A percentile compares a stretch with the other conserved stretches of the same genome.
Conservation (phyloP, 2,797 vertebrate species). For the Sebastes diaconus region DNA sequence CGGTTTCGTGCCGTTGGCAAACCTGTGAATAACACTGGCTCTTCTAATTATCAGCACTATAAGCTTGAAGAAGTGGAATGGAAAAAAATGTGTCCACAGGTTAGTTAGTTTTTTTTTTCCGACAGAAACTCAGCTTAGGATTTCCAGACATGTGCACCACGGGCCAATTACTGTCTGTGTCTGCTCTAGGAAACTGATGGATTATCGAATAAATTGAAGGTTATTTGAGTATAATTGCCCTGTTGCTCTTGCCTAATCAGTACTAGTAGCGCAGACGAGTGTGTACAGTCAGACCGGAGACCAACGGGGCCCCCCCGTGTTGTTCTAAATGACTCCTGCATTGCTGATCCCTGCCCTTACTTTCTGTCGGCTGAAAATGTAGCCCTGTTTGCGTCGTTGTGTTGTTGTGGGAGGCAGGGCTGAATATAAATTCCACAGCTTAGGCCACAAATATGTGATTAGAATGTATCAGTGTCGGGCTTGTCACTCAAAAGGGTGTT, state of each 20-base stretch:
- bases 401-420: background rate
- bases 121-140: background rate
- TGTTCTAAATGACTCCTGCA: background rate
- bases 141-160: conserved; percentile 15
- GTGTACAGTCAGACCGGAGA: conserved; percentile 21
- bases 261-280: conserved; percentile 17
- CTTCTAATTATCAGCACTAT: conserved; percentile 21
- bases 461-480: background rate
- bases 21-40: conserved; percentile 12
- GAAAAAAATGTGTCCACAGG: conserved; percentile 12
- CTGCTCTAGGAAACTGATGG: conserved; percentile 38
- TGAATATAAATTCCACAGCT: background rate
- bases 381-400: background rate
- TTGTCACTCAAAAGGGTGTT: background rate
- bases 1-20: conserved; percentile 3
- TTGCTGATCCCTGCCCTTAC: background rate
- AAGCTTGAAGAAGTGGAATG: background rate
- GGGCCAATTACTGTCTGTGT: conserved; percentile 54
- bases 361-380: background rate
- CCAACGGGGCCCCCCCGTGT: background rate
- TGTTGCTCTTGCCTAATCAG: conserved; percentile 32
- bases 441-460: conserved; percentile 8
- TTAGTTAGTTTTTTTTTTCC: background rate
- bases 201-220: conserved; percentile 49
- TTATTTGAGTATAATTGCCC: conserved; percentile 52